Evolutionary conservation across 2,113 vertebrate species (phyloP).

Genomic region (Lasiurus borealis): DNA sequence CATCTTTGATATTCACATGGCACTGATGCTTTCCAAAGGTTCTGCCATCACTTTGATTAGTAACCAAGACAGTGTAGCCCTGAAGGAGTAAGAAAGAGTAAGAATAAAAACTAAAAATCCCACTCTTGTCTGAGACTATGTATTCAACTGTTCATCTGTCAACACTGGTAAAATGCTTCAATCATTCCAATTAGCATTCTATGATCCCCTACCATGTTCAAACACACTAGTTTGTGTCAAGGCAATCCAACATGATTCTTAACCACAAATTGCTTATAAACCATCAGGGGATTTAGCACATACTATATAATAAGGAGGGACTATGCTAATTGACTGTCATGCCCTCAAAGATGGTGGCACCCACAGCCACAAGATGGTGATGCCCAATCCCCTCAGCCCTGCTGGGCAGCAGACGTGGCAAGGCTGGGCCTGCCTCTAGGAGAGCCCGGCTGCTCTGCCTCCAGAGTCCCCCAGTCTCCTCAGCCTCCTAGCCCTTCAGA

Average conservation of each 20-base stretch:
- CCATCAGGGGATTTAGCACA: conserved; percentile 12
- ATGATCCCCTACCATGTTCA: neutral
- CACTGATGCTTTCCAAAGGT: conserved; percentile 24
- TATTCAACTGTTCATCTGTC: neutral
- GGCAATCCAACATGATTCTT: neutral
- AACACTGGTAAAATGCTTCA: neutral
- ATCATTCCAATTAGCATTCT: neutral
- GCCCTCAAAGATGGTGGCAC: too few species aligned
- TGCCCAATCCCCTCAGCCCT: too few species aligned
- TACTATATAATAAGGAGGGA: too few species aligned
- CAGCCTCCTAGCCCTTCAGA: too few species aligned
- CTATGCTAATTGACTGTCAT: too few species aligned
- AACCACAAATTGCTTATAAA: neutral
- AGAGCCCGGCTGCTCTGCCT: too few species aligned
- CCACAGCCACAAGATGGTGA: too few species aligned
- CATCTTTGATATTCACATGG: neutral
- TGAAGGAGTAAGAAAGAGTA: conserved; percentile 46
- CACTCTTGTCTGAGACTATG: neutral
- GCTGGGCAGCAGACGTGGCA: too few species aligned
- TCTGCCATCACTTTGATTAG: conserved; percentile 42
- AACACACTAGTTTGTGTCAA: neutral
- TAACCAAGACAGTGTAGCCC: neutral
- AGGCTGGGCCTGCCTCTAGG: too few species aligned
- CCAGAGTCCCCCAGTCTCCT: too few species aligned
- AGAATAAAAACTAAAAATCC: conserved; percentile 3